Evolutionary conservation across 2,797 vertebrate species (phyloP).

Genomic region (Phylloscopus collybita): DNA sequence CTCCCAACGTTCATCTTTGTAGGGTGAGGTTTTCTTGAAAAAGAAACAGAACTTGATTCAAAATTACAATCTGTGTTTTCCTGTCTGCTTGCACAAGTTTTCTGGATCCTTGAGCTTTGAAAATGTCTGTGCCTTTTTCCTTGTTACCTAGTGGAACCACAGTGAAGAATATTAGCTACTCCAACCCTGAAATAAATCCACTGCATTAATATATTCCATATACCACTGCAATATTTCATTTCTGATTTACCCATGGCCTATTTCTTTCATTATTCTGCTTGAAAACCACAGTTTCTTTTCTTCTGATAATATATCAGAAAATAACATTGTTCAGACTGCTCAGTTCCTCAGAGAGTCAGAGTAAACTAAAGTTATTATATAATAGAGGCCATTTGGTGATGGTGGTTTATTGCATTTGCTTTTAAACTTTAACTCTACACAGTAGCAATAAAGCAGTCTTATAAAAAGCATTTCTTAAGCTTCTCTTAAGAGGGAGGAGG

Average conservation of each 20-base stretch:
- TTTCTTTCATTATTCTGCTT: conserved; percentile 32
- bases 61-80: not conserved
- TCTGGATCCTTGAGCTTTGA: not conserved
- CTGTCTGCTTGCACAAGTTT: not conserved
- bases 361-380: not conserved
- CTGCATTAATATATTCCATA: not conserved
- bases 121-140: not conserved
- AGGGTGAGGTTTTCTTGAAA: not conserved
- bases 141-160: not conserved
- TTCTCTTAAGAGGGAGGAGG: not conserved
- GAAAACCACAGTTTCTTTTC: not conserved
- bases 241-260: not conserved
- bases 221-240: not conserved
- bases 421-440: conserved; percentile 7
- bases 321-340: not conserved
- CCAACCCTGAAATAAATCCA: not conserved
- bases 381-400: not conserved
- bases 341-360: not conserved
- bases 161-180: not conserved
- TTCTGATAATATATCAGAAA: not conserved
- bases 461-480: not conserved
- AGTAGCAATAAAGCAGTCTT: not conserved
- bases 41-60: not conserved
- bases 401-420: not conserved
- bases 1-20: not conserved